These are phyloP conservation scores for Reticulitermes lucifugus DNA, from an alignment of 2,888 invertebrate species.

Conservation along the genomic window DNA sequence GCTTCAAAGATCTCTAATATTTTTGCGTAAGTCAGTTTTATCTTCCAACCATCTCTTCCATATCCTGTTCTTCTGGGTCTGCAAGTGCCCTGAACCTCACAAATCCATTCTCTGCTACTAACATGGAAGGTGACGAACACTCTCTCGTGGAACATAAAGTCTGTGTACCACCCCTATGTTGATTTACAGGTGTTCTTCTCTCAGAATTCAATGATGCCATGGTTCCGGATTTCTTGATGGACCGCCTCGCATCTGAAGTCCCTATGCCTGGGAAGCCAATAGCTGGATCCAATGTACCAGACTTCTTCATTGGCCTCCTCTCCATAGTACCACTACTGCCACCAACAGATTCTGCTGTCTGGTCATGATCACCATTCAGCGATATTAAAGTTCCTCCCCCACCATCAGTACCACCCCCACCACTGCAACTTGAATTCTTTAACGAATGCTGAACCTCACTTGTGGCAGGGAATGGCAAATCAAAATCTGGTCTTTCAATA, in stretches of 20 bases:
- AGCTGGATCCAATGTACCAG: conserved; percentile 51
- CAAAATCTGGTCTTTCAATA: conserved; percentile 64
- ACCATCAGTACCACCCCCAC: conserved; percentile 12
- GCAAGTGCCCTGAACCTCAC: conserved; percentile 83
- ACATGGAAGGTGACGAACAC: conserved; percentile 71
- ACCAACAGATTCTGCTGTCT: conserved; percentile 59
- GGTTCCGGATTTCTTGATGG: conserved; percentile 48
- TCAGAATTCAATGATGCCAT: conserved; percentile 46
- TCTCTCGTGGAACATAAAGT: conserved; percentile 49
- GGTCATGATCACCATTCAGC: conserved; percentile 59
- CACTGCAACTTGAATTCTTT: conserved; percentile 64
- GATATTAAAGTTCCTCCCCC: conserved; percentile 65
- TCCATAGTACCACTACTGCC: conserved; percentile 67
- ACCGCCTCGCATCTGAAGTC: conserved; percentile 29
- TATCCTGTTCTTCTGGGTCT: conserved; percentile 59
- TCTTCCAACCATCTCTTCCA: conserved; percentile 46
- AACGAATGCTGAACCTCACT: conserved; percentile 63
- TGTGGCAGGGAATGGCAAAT: conserved; percentile 60
- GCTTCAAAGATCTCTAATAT: background rate
- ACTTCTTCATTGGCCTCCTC: conserved; percentile 47
- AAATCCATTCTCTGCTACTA: conserved; percentile 92
- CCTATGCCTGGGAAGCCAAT: conserved; percentile 26
- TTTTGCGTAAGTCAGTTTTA: conserved; percentile 33
- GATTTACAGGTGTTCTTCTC: conserved; percentile 42
- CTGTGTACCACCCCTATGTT: conserved; percentile 48